Evolutionary conservation across 2,113 vertebrate species (phyloP).

Genomic region (Carassius carassius): DNA sequence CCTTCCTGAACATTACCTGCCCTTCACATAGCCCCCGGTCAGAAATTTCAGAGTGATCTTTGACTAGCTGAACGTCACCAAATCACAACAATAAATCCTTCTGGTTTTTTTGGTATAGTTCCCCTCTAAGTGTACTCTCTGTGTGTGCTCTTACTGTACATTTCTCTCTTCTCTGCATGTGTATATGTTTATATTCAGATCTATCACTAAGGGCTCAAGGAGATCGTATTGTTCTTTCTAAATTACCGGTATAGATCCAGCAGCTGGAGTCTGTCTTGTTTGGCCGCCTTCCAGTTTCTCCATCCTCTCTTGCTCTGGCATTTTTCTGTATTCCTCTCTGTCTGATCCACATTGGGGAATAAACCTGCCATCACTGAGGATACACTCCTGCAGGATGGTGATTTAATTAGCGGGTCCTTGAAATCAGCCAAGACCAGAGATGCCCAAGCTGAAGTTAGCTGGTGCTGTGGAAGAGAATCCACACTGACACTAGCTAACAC

Average conservation of each 20-base stretch:
- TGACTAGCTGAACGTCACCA: no score
- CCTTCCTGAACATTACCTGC: no score
- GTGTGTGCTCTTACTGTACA: background rate
- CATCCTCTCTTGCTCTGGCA: conserved; percentile 5
- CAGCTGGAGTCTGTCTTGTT: conserved; percentile 25
- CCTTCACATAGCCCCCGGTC: no score
- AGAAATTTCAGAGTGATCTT: no score
- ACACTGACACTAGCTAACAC: conserved; percentile 6
- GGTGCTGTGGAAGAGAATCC: conserved; percentile 9
- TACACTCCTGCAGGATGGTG: conserved; percentile 39
- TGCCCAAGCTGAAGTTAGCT: conserved; percentile 31
- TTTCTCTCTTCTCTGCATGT: background rate
- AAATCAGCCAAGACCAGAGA: conserved; percentile 40
- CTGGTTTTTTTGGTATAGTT: background rate
- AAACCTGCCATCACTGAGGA: conserved; percentile 43
- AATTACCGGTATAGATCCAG: conserved; percentile 34
- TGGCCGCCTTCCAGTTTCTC: conserved; percentile 32
- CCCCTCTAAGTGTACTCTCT: background rate
- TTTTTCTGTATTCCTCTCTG: conserved; percentile 32
- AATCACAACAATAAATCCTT: background rate
- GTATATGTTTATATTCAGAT: background rate
- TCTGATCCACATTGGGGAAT: conserved; percentile 15
- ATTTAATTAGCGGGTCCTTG: conserved; percentile 46
- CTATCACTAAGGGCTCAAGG: conserved; percentile 6
- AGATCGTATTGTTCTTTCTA: conserved; percentile 32